Percentiles rank a stretch among this genome's conserved stretches.
Conservation (phyloP, 2,113 vertebrate species). For the chimpanzee (Pan troglodytes) region DNA sequence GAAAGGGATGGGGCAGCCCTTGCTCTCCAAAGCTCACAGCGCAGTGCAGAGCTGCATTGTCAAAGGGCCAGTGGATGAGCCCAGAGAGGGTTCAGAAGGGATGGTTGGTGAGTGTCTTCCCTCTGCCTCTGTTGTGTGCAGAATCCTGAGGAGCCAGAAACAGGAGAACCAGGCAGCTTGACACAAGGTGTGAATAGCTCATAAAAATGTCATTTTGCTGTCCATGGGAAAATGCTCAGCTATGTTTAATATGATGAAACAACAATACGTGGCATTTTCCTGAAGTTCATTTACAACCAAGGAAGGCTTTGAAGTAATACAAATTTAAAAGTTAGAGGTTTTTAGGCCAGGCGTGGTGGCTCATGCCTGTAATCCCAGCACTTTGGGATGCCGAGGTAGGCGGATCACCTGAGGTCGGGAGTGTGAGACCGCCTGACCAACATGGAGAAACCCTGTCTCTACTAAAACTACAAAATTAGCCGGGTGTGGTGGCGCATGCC, state of each 20-base stretch:
- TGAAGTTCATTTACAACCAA: background rate
- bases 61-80: background rate
- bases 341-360: background rate
- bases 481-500: too few relatives aligned
- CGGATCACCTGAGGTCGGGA: too few relatives aligned
- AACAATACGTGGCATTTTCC: background rate
- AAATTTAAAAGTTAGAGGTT: background rate
- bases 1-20: background rate
- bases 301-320: background rate
- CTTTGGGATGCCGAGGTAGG: too few relatives aligned
- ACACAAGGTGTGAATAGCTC: background rate
- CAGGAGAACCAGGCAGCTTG: background rate
- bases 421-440: too few relatives aligned
- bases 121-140: background rate
- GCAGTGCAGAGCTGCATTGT: background rate
- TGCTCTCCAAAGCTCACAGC: background rate
- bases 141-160: background rate
- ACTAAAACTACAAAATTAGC: too few relatives aligned
- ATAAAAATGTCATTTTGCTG: background rate
- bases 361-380: too few relatives aligned
- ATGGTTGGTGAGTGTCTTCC: background rate
- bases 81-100: background rate
- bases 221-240: background rate
- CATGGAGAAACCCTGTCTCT: too few relatives aligned
- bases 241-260: background rate